Conservation (phyloP, 2,113 vertebrate genomes). For the Helogale parvula region DNA sequence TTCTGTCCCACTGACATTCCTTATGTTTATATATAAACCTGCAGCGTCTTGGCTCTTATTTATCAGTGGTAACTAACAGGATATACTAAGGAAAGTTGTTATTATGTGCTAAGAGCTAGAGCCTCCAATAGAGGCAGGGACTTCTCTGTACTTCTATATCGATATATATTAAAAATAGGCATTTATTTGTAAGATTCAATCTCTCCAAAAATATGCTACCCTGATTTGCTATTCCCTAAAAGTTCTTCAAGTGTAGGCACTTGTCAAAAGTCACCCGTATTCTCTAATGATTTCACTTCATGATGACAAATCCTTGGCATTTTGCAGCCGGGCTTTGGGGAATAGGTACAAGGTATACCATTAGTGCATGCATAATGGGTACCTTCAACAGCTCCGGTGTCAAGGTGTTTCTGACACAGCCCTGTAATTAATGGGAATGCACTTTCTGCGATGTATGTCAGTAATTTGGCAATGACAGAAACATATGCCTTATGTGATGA, state of each 20-base stretch:
- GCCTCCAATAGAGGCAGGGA: not conserved
- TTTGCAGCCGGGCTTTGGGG: constrained; percentile 48
- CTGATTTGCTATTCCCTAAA: constrained; percentile 23
- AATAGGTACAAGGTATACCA: not conserved
- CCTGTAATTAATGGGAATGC: constrained; percentile 69
- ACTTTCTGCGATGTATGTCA: constrained; percentile 26
- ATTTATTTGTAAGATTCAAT: not conserved
- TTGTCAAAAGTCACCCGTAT: constrained; percentile 18
- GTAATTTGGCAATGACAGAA: constrained; percentile 63
- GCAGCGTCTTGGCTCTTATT: not conserved
- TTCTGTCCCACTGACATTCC: not conserved
- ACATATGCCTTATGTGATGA: constrained; percentile 73
- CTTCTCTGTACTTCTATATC: not conserved
- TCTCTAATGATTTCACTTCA: constrained; percentile 68
- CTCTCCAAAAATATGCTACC: not conserved
- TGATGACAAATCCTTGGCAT: constrained; percentile 41
- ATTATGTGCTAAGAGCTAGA: not conserved
- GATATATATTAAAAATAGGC: not conserved
- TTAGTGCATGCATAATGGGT: not conserved
- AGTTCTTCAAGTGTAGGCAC: constrained; percentile 26
- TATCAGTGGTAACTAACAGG: not conserved
- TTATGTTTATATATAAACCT: constrained; percentile 1
- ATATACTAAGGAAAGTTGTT: not conserved
- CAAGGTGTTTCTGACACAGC: constrained; percentile 48
- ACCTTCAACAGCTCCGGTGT: not conserved